Evolutionary conservation across 2,797 vertebrate genomes (phyloP).

Genomic region (Staurois parvus): DNA sequence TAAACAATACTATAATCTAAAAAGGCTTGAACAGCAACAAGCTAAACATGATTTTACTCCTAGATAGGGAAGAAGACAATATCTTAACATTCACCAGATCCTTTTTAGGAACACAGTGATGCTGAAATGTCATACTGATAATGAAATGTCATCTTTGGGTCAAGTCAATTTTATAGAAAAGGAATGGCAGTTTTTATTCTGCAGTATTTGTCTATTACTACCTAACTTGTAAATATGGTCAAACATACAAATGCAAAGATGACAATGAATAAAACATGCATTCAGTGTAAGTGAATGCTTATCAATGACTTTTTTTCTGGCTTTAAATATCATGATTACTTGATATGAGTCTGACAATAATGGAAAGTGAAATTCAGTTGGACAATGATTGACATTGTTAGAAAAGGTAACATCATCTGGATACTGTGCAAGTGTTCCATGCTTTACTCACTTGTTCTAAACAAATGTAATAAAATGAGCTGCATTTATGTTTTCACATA

Average conservation of each 20-base stretch:
- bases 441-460: slow-evolving; percentile 36
- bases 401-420: slow-evolving; percentile 37
- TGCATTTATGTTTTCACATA: slow-evolving; percentile 14
- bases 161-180: slow-evolving; percentile 65
- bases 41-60: slow-evolving; percentile 40
- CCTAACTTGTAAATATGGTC: slow-evolving; percentile 31
- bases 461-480: slow-evolving; percentile 17
- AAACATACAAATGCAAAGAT: slow-evolving; percentile 23
- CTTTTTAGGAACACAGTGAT: slow-evolving; percentile 60
- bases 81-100: slow-evolving; percentile 43
- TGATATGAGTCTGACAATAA: slow-evolving; percentile 18
- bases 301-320: slow-evolving; percentile 32
- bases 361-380: slow-evolving; percentile 19
- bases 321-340: slow-evolving; percentile 18
- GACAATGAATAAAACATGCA: slow-evolving; percentile 46
- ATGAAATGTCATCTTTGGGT: slow-evolving; percentile 67
- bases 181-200: slow-evolving; percentile 38
- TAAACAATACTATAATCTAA: not conserved
- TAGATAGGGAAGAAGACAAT: slow-evolving; percentile 36
- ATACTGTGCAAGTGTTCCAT: slow-evolving; percentile 21
- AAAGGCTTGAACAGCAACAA: slow-evolving; percentile 16
- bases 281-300: slow-evolving; percentile 18
- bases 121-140: slow-evolving; percentile 66
- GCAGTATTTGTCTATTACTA: slow-evolving; percentile 41
- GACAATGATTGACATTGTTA: slow-evolving; percentile 25